These are phyloP conservation scores for Otocyon megalotis DNA, from an alignment of 2,113 vertebrate species.

Conservation along the genomic window DNA sequence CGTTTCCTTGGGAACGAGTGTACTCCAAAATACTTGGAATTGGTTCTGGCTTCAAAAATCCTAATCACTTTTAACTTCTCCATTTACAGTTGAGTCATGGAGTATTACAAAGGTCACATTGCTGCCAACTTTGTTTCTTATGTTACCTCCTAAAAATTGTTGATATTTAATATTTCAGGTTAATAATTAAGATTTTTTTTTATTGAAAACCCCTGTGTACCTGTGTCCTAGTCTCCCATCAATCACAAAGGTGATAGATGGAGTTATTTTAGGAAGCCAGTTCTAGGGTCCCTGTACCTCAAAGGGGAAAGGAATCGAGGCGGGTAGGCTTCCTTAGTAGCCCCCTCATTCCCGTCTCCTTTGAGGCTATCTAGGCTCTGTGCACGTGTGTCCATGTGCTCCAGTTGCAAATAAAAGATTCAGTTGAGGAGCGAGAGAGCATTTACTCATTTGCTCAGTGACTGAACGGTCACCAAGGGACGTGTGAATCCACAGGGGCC, in stretches of 20 bases:
- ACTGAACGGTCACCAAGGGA: not conserved
- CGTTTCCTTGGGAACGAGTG: not conserved
- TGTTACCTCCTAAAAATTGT: not conserved
- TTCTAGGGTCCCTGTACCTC: not conserved
- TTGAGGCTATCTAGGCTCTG: not conserved
- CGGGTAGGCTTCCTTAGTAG: not conserved
- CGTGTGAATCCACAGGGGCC: not conserved
- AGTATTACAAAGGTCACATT: not conserved
- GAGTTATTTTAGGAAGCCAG: not conserved
- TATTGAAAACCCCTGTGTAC: not conserved
- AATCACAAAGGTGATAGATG: not conserved
- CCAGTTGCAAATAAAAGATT: conserved; percentile 10
- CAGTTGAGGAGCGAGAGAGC: not conserved
- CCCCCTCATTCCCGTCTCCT: not conserved
- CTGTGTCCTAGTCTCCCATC: not conserved
- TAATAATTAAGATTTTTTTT: conserved; percentile 47
- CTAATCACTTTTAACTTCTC: not conserved
- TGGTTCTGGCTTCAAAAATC: conserved; percentile 1
- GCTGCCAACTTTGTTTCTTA: not conserved
- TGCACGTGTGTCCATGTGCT: no score
- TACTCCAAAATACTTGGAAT: conserved; percentile 5
- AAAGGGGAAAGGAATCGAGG: not conserved
- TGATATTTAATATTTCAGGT: conserved; percentile 34
- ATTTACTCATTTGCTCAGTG: not conserved
- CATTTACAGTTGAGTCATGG: not conserved